Evolutionary conservation across 23 tunicate genomes (phyloP), one percentile per base, ranked within the genome.

Genomic region (Halocynthia roretzi): DNA sequence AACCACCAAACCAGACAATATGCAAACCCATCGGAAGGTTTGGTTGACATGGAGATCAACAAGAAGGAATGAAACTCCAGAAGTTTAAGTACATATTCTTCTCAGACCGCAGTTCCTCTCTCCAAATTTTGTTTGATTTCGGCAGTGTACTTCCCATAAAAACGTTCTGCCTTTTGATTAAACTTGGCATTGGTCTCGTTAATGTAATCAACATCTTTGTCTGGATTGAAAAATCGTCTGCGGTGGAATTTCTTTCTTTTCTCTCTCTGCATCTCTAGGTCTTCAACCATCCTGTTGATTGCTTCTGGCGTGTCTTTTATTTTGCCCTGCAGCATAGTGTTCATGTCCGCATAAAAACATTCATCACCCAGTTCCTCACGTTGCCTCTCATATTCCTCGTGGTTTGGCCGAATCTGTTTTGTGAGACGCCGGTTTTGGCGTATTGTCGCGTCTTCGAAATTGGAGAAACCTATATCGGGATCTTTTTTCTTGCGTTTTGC

Each of bases 61-160:
- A 31, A 31, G 44, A 31, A 31, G 44, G 44, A 31, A 31, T 31
- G 44, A 31, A 31, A 31, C 44, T 31, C 44, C 44, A 31, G 44
- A 31, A 31, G 44, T 31, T 31, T 4, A 31, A 31, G 44, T 31
- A 31, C 44, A 31, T 31, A 31, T 31, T 31, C 44, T 31, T 31
- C 44, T 86, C 51, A 92, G 7, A 92, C 98, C 17, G 98, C 98
- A 50, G 98, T 92, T 8, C 98, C 98, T 51, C 98, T 58, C 56
- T 92, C 98, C 78, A 92, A 70, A 72, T 92, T 92, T 74, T 92
- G 98, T 62, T 92, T 92, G 80, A 92, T 92, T 71, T 92, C 98
- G 6, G 91, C 80, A 12, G 98, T 92, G 62, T 92, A 92, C 67
- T 92, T 85, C 20, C 98, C 98, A 57, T 92, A 92, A 74, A 83